Evolutionary conservation across 2,113 vertebrate species (phyloP).

Genomic region (Erythrocercus mccallii): DNA sequence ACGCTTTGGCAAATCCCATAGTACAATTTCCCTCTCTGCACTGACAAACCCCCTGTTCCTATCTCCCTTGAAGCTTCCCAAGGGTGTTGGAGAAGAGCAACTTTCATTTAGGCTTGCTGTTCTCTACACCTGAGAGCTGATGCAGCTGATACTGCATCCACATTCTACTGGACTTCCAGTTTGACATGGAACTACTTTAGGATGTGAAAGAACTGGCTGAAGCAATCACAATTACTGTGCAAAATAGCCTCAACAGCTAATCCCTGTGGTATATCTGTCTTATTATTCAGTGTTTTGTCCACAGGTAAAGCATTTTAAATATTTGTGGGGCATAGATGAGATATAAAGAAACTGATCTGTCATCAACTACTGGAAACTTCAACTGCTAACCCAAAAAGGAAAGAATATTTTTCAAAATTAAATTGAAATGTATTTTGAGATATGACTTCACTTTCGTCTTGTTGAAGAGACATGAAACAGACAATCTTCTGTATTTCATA

Average conservation of each 20-base stretch:
- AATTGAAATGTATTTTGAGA: not conserved
- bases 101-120: not conserved
- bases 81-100: not conserved
- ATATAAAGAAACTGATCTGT: not conserved
- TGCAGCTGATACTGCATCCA: accelerated
- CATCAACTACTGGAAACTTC: not conserved
- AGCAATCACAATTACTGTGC: not conserved
- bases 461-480: not conserved
- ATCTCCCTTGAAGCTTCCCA: accelerated
- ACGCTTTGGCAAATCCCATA: not conserved
- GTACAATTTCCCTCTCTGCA: not conserved
- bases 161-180: not conserved
- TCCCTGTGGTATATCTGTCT: not conserved
- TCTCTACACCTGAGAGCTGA: not conserved
- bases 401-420: not conserved
- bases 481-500: not conserved
- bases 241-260: not conserved
- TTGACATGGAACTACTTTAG: not conserved
- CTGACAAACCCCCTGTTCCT: not conserved
- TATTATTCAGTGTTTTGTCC: not conserved
- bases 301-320: not conserved
- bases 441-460: not conserved
- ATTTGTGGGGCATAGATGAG: not conserved
- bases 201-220: not conserved
- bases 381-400: not conserved